phyloP scores from a whole-genome alignment of 2,113 vertebrate species.

The Saimiri boliviensis region DNA sequence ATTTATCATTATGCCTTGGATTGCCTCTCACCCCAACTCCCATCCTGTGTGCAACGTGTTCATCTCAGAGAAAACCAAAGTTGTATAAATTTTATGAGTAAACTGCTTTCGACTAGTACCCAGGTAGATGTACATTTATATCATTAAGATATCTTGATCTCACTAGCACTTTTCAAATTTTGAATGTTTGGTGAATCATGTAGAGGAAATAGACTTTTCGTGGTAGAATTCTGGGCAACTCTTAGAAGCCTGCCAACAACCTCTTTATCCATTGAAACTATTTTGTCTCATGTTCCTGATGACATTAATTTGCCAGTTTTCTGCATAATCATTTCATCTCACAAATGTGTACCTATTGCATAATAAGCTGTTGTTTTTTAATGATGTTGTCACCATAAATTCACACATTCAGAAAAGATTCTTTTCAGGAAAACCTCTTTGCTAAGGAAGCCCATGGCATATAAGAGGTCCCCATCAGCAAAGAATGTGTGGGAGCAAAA shows the following conservation, averaged over 20 bases:
- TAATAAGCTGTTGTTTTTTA: slow-evolving; percentile 19
- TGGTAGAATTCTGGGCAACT: neutral
- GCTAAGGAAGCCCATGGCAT: neutral
- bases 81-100: neutral
- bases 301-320: slow-evolving; percentile 29
- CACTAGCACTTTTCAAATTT: neutral
- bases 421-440: neutral
- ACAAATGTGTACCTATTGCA: neutral
- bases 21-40: neutral
- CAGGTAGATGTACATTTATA: neutral
- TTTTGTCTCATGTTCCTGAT: neutral
- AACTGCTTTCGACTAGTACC: neutral
- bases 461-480: neutral
- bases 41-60: neutral
- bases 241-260: neutral
- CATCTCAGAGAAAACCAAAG: slow-evolving; percentile 2
- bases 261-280: neutral
- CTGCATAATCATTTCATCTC: neutral
- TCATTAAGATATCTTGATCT: neutral
- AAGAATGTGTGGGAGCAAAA: slow-evolving; percentile 5
- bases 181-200: neutral
- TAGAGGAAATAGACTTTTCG: neutral
- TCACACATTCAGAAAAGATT: neutral
- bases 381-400: neutral
- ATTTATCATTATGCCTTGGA: neutral